Evolutionary conservation across 2,113 vertebrate species (phyloP).

Genomic region (Myrmecobius fasciatus): DNA sequence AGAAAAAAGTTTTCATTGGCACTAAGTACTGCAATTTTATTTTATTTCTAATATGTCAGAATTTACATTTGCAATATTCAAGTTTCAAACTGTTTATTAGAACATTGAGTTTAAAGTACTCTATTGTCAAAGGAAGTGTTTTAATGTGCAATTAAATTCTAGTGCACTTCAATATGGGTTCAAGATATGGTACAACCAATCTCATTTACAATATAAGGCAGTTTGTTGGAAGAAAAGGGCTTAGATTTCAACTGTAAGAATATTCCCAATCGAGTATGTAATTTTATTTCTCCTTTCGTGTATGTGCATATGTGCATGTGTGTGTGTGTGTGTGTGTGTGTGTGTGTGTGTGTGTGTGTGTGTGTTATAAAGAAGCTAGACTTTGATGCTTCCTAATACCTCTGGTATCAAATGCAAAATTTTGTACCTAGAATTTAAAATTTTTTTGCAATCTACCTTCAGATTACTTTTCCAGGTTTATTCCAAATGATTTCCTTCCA

Average conservation of each 20-base stretch:
- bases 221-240: conserved; percentile 1
- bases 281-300: conserved; percentile 28
- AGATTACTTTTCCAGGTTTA: background rate
- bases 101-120: conserved; percentile 51
- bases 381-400: background rate
- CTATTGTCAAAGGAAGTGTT: conserved; percentile 34
- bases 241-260: conserved; percentile 24
- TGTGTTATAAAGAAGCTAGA: background rate
- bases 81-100: conserved; percentile 49
- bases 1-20: conserved; percentile 59
- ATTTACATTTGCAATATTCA: conserved; percentile 59
- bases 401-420: background rate
- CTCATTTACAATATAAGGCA: conserved; percentile 1
- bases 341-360: too few relatives aligned
- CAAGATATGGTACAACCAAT: background rate
- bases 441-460: background rate
- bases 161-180: background rate
- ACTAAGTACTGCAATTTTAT: conserved; percentile 47
- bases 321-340: background rate
- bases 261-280: conserved; percentile 7
- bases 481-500: background rate
- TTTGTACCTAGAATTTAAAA: background rate
- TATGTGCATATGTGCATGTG: too few relatives aligned
- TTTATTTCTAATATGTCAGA: conserved; percentile 55
- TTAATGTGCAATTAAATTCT: background rate